A percentile compares a stretch with the other conserved stretches of the same genome.
phyloP scores from a whole-genome alignment of 2,888 invertebrate species.

The Sturmia bella region DNA sequence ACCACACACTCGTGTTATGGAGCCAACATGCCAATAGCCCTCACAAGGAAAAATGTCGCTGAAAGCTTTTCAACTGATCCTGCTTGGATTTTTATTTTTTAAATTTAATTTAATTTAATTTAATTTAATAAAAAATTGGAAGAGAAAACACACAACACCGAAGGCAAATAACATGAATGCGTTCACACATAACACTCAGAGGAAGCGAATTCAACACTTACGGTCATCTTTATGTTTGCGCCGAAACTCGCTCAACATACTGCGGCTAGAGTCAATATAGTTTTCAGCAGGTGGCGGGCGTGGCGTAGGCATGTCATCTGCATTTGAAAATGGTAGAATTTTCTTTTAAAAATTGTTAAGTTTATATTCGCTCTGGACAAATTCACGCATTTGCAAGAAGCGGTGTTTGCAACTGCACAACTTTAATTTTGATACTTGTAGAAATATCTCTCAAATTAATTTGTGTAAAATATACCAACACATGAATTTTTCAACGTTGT shows the following conservation, averaged over 20 bases:
- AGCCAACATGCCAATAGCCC: constrained; percentile 70
- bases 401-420: background rate
- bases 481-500: background rate
- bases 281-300: constrained; percentile 79
- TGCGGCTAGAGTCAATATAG: constrained; percentile 79
- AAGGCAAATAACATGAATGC: constrained; percentile 74
- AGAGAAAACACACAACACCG: constrained; percentile 77
- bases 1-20: constrained; percentile 54
- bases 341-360: constrained; percentile 1
- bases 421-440: background rate
- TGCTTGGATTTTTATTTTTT: constrained; percentile 17
- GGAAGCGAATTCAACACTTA: constrained; percentile 82
- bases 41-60: constrained; percentile 38
- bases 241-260: constrained; percentile 83
- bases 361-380: background rate
- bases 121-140: constrained; percentile 50
- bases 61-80: constrained; percentile 60
- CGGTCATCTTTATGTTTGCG: constrained; percentile 86
- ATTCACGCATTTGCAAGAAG: constrained; percentile 1
- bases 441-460: too few relatives aligned
- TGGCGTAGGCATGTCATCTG: constrained; percentile 80
- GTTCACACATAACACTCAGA: constrained; percentile 37
- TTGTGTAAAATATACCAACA: background rate
- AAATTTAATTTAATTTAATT: background rate
- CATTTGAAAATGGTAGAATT: constrained; percentile 37